Conservation (phyloP, 2,888 invertebrate genomes). For the Pammene fasciana region DNA sequence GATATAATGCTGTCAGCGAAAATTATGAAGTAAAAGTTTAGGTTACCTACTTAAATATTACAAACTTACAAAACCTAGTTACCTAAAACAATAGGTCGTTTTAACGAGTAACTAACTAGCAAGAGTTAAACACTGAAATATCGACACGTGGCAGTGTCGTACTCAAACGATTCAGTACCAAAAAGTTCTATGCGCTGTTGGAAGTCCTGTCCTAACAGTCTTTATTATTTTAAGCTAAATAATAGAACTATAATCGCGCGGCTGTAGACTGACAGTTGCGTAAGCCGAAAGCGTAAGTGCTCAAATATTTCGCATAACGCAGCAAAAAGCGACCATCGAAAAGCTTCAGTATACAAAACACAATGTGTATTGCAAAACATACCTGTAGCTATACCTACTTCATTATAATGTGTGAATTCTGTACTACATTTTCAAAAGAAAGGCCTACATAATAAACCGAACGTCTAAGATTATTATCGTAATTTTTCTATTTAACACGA, state of each 20-base stretch:
- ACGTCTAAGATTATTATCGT: too few species aligned
- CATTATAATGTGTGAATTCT: too few species aligned
- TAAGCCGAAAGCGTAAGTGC: conserved; percentile 24
- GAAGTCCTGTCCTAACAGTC: conserved; percentile 4
- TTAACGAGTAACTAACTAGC: background rate
- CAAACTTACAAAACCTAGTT: background rate
- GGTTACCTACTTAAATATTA: background rate
- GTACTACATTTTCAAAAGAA: too few species aligned
- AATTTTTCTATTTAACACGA: too few species aligned
- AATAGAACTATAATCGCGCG: conserved; percentile 58
- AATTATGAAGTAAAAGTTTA: background rate
- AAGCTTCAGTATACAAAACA: conserved; percentile 3
- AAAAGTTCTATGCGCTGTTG: background rate
- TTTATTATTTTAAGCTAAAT: conserved; percentile 52
- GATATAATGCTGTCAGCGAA: background rate
- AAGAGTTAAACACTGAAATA: conserved; percentile 5
- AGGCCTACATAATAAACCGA: too few species aligned
- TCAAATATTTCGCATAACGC: conserved; percentile 18
- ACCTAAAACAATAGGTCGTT: conserved; percentile 12
- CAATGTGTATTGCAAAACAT: background rate
- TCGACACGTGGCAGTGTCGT: conserved; percentile 7
- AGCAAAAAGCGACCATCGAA: conserved; percentile 7
- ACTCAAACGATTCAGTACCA: background rate
- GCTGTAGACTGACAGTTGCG: conserved; percentile 39
- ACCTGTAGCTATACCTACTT: background rate